Evolutionary conservation across 2,113 vertebrate genomes (phyloP).

Genomic region (Zapornia atra): DNA sequence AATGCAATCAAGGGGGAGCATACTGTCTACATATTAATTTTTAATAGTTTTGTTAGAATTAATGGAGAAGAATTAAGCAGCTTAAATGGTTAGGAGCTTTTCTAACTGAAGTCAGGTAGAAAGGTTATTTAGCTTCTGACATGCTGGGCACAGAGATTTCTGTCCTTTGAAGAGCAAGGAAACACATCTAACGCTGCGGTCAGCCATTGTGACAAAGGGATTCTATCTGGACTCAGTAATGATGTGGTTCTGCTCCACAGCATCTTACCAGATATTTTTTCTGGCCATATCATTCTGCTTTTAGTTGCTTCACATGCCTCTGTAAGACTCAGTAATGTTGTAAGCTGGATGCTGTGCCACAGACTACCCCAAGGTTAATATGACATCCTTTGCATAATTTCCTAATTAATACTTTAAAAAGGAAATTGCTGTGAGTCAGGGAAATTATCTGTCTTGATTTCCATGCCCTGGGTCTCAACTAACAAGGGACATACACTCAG

Average conservation of each 20-base stretch:
- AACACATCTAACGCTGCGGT: background rate
- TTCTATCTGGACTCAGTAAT: background rate
- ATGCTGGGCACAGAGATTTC: fast-evolving
- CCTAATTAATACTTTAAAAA: background rate
- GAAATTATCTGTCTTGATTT: background rate
- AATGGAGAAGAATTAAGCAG: background rate
- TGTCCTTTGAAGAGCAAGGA: background rate
- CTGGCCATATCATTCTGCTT: background rate
- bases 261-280: background rate
- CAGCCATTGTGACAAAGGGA: fast-evolving
- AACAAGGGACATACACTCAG: fast-evolving
- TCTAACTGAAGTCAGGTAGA: background rate
- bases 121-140: background rate
- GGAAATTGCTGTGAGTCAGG: background rate
- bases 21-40: background rate
- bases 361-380: background rate
- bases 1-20: background rate
- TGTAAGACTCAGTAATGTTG: background rate
- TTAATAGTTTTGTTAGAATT: background rate
- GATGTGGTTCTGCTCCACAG: background rate
- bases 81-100: background rate
- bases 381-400: background rate
- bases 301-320: background rate
- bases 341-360: background rate
- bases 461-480: background rate